Conservation (phyloP, 2,797 vertebrate species). For the Avahi laniger region DNA sequence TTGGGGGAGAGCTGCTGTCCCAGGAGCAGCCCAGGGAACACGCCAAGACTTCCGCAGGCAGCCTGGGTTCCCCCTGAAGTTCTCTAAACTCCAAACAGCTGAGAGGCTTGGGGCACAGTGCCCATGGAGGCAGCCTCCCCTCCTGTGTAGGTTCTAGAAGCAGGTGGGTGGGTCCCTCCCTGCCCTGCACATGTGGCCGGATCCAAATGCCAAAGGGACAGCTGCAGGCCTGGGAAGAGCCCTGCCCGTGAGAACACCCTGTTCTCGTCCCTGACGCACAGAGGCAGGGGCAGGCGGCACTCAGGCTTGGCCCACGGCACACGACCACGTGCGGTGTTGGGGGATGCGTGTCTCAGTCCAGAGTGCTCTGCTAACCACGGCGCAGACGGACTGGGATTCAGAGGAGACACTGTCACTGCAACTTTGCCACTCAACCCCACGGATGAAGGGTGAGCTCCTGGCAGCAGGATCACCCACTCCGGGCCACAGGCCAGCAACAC, state of each 20-base stretch:
- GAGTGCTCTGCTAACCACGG: too few relatives aligned
- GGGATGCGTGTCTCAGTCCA: not conserved
- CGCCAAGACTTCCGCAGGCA: not conserved
- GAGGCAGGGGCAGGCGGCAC: not conserved
- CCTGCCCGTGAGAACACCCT: not conserved
- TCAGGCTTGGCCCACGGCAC: too few relatives aligned
- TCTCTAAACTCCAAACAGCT: not conserved
- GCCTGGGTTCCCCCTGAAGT: not conserved
- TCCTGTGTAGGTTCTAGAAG: not conserved
- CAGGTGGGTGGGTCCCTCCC: not conserved
- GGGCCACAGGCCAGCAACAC: not conserved
- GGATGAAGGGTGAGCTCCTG: too few relatives aligned
- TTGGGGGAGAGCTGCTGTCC: not conserved
- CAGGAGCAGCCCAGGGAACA: too few relatives aligned
- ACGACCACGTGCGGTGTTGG: fast-evolving
- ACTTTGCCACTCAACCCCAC: not conserved
- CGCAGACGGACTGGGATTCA: not conserved
- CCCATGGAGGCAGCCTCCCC: not conserved
- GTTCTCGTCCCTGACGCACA: not conserved
- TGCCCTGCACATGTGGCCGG: not conserved
- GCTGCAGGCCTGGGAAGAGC: not conserved
- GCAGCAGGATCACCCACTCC: not conserved
- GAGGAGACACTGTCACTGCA: not conserved
- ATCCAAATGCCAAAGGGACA: not conserved
- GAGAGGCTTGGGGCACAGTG: not conserved